phyloP scores from a whole-genome alignment of 2,888 invertebrate genomes.

The Drosophila austrosaltans region DNA sequence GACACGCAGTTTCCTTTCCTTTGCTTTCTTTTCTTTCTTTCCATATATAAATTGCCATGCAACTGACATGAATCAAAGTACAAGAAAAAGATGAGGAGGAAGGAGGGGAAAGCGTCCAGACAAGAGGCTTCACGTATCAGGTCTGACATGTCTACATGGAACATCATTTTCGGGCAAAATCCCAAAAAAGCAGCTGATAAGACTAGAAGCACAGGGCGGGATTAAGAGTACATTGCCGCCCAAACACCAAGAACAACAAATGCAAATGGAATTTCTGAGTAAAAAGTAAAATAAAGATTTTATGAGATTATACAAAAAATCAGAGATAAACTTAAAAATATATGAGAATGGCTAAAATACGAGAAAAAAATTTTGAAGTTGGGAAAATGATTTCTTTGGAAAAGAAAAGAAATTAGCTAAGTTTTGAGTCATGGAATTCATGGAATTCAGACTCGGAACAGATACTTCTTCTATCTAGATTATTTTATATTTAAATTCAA shows the following conservation, averaged over 20 bases:
- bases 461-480: too few species aligned
- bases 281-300: too few species aligned
- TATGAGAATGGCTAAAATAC: too few species aligned
- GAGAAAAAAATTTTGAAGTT: too few species aligned
- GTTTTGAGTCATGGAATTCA: too few species aligned
- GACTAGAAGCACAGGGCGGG: neutral
- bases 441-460: too few species aligned
- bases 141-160: slow-evolving; percentile 4
- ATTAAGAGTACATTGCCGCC: neutral
- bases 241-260: too few species aligned
- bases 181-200: slow-evolving; percentile 22
- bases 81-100: neutral
- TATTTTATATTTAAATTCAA: neutral
- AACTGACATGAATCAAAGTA: slow-evolving; percentile 7
- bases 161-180: slow-evolving; percentile 18
- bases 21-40: neutral
- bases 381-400: too few species aligned
- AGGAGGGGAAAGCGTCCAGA: neutral
- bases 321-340: too few species aligned
- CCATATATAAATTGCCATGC: slow-evolving; percentile 8
- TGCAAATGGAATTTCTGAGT: too few species aligned
- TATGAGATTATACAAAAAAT: too few species aligned
- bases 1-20: neutral
- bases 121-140: slow-evolving; percentile 9
- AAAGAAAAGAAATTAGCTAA: too few species aligned